phyloP scores from a whole-genome alignment of 2,797 vertebrate species.

The Mionectes olivaceus region DNA sequence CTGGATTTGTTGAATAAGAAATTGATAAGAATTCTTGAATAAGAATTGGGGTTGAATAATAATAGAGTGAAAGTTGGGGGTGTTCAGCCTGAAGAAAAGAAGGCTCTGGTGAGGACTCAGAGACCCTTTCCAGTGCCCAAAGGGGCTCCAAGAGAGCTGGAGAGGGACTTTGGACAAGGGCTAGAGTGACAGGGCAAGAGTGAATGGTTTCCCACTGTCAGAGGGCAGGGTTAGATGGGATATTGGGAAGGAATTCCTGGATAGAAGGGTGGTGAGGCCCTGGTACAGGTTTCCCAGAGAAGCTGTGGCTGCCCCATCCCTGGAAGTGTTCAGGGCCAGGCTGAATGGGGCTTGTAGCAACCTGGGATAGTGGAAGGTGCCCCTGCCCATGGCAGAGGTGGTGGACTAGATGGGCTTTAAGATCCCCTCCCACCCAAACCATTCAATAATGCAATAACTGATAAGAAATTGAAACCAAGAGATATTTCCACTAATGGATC shows the following conservation, averaged over 20 bases:
- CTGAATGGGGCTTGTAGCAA: background rate
- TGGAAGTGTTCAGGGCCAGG: fast-evolving
- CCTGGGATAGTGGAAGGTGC: fast-evolving
- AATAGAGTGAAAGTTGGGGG: fast-evolving
- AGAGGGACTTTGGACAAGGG: background rate
- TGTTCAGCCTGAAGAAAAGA: background rate
- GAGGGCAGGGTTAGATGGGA: fast-evolving
- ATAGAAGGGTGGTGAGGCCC: fast-evolving
- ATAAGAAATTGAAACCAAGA: background rate
- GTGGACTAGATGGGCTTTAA: background rate
- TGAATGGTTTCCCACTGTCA: background rate
- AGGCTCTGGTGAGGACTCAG: fast-evolving
- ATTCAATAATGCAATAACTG: background rate
- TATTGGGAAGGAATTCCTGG: background rate
- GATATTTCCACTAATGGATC: background rate
- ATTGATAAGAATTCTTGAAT: background rate
- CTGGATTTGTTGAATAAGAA: background rate
- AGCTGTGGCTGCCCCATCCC: background rate
- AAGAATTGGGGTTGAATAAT: background rate
- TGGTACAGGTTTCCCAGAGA: background rate
- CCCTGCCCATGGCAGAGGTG: background rate
- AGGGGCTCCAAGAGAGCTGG: background rate
- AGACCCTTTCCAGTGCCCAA: background rate
- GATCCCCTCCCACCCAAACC: fast-evolving
- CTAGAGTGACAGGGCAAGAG: fast-evolving